Evolutionary conservation across 2,888 invertebrate genomes (phyloP).

Genomic region (Agriotes lineatus): DNA sequence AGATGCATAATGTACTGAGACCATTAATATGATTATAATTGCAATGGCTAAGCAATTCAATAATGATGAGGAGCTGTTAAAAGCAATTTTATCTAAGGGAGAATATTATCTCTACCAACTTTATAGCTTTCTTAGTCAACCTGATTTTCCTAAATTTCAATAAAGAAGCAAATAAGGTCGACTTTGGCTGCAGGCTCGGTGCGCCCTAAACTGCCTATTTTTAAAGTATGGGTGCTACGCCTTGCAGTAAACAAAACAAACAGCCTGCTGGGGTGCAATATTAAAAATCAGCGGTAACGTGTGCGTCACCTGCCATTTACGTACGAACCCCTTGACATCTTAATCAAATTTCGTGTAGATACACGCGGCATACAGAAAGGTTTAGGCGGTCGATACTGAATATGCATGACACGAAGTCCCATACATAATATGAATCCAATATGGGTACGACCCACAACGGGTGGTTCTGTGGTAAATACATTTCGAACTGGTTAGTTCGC

Average conservation of each 20-base stretch:
- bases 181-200: too few species aligned
- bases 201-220: too few species aligned
- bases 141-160: too few species aligned
- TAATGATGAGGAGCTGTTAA: too few species aligned
- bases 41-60: too few species aligned
- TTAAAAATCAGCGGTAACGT: constrained; percentile 31
- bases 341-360: constrained; percentile 44
- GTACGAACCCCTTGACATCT: constrained; percentile 41
- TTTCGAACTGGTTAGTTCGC: constrained; percentile 14
- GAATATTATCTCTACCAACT: too few species aligned
- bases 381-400: constrained; percentile 40
- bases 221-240: too few species aligned
- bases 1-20: too few species aligned
- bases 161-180: too few species aligned
- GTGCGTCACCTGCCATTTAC: constrained; percentile 40
- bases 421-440: constrained; percentile 43
- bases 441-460: constrained; percentile 36
- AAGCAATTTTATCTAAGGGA: too few species aligned
- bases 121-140: too few species aligned
- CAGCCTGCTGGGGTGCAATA: constrained; percentile 9
- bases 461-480: constrained; percentile 16
- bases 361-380: constrained; percentile 43
- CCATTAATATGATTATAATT: too few species aligned
- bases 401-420: constrained; percentile 44
- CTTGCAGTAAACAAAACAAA: constrained; percentile 8